Percentiles rank a stretch among this genome's conserved stretches.
Conservation (phyloP, 2,888 invertebrate species). For the Platynereis dumerilii region DNA sequence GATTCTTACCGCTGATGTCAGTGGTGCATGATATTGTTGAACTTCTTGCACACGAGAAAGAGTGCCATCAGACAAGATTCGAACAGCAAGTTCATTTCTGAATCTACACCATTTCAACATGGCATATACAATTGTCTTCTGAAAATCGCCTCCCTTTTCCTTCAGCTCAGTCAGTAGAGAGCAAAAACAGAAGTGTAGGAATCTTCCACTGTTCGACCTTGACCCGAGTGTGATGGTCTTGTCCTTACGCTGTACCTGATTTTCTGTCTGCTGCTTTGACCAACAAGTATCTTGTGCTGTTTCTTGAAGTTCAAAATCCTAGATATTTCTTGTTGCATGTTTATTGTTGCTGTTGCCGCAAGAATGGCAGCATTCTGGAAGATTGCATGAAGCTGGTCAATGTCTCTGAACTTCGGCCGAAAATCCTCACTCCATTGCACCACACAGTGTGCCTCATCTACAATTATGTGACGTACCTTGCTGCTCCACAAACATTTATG, state of each 20-base stretch:
- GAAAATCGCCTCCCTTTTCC: neutral
- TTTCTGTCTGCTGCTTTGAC: slow-evolving; percentile 7
- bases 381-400: slow-evolving; percentile 29
- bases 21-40: slow-evolving; percentile 15
- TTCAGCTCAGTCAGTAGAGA: slow-evolving; percentile 14
- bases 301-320: slow-evolving; percentile 5
- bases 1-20: slow-evolving; percentile 10
- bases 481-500: slow-evolving; percentile 6
- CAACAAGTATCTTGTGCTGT: neutral
- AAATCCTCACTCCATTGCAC: slow-evolving; percentile 32
- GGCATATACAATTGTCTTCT: slow-evolving; percentile 13
- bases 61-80: neutral
- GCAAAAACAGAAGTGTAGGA: slow-evolving; percentile 13
- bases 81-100: slow-evolving; percentile 15
- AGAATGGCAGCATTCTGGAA: slow-evolving; percentile 25
- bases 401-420: slow-evolving; percentile 23
- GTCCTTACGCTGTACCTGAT: slow-evolving; percentile 3
- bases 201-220: neutral
- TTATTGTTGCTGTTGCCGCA: slow-evolving; percentile 34
- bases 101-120: slow-evolving; percentile 19
- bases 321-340: slow-evolving; percentile 8
- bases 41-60: slow-evolving; percentile 12
- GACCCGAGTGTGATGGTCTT: neutral
- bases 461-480: slow-evolving; percentile 10
- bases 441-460: slow-evolving; percentile 28